Conservation (phyloP, 2,113 vertebrate genomes). For the Eira barbara region DNA sequence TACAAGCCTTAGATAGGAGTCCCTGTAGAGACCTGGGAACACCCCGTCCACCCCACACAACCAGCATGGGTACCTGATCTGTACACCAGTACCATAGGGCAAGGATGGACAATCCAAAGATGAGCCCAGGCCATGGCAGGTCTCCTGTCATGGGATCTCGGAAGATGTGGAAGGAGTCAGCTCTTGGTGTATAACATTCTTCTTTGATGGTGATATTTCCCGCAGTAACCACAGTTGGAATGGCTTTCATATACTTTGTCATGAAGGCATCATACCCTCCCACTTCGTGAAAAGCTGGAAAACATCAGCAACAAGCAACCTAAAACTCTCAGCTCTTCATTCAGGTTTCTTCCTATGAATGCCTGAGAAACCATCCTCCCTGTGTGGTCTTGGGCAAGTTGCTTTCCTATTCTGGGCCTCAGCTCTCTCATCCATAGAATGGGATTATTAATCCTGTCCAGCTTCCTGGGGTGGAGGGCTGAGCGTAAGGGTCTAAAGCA, state of each 20-base stretch:
- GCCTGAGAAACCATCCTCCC: not conserved
- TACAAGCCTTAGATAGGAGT: not conserved
- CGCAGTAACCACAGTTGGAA: conserved; percentile 76
- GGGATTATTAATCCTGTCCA: not conserved
- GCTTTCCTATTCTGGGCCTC: not conserved
- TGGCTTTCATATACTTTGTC: conserved; percentile 88
- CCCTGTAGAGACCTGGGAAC: accelerated
- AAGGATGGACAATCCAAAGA: conserved; percentile 91
- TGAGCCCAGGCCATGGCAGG: conserved; percentile 93
- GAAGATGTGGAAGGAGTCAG: conserved; percentile 93
- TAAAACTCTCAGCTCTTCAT: not conserved
- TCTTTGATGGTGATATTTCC: not conserved
- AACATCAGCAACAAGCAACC: not conserved
- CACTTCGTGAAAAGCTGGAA: conserved; percentile 90
- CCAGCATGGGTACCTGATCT: conserved; percentile 88
- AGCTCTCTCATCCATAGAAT: not conserved
- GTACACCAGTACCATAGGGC: conserved; percentile 98
- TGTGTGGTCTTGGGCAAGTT: not conserved
- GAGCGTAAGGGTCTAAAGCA: not conserved
- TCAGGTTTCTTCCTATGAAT: not conserved
- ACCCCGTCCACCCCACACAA: accelerated
- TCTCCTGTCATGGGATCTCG: conserved; percentile 89
- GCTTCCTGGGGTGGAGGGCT: not conserved
- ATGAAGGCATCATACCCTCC: conserved; percentile 89
- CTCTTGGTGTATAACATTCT: conserved; percentile 87